phyloP scores from a whole-genome alignment of 2,113 vertebrate species.

The Stegostoma tigrinum region DNA sequence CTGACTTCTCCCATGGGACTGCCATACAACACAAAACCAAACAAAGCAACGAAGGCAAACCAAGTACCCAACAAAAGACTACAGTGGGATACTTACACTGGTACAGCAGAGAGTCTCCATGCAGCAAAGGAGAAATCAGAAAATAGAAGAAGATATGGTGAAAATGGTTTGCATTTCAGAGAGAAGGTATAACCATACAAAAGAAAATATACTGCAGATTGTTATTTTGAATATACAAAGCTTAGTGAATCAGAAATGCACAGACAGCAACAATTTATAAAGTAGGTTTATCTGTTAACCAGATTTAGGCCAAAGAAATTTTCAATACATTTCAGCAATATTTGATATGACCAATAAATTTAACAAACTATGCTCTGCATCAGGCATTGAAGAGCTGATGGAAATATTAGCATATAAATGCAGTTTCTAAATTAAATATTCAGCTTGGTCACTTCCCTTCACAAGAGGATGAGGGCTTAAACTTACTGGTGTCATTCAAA shows the following conservation, averaged over 20 bases:
- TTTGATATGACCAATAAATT: neutral
- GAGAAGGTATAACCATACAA: constrained; percentile 38
- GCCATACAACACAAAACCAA: constrained; percentile 50
- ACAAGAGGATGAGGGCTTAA: neutral
- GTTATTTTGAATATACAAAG: constrained; percentile 13
- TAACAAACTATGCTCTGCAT: neutral
- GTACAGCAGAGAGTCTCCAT: constrained; percentile 97
- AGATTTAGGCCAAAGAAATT: neutral
- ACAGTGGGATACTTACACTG: constrained; percentile 82
- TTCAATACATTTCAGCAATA: constrained; percentile 7
- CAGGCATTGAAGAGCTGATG: neutral
- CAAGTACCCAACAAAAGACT: constrained; percentile 40
- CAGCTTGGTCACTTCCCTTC: neutral
- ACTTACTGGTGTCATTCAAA: neutral
- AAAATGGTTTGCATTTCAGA: constrained; percentile 42
- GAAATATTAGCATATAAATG: neutral
- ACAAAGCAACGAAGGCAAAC: constrained; percentile 46
- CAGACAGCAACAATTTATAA: neutral
- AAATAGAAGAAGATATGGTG: constrained; percentile 55
- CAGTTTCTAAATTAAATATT: constrained; percentile 11
- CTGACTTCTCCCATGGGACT: constrained; percentile 45
- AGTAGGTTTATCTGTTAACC: neutral
- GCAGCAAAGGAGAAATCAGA: constrained; percentile 74
- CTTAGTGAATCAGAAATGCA: constrained; percentile 1
- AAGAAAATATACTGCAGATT: neutral